Base-by-base conservation (phyloP, 2,113 vertebrate species). In the Cygnus atratus region DNA sequence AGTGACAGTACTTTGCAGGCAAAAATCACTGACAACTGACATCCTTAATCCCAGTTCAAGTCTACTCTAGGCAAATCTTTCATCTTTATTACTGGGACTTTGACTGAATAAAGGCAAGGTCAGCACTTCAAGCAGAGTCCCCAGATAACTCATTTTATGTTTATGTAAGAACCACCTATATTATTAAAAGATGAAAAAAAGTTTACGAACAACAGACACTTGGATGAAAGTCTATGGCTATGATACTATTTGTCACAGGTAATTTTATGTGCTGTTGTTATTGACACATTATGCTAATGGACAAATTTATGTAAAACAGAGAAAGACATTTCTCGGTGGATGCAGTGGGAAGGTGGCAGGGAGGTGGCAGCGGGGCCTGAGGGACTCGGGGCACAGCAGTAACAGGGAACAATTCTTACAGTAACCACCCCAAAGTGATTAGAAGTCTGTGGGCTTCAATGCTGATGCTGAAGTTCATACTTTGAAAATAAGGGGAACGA, bases 21-120 rank as follows among this genome's bases (percentile, higher is more conserved):
- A 88, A 76, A 95, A 91, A 90, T 83, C 79, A 90, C 77, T 85
- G 88, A 79, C 63, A 82, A 67, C 71, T 95, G 84, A 72, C 78
- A 93, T 33, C 50, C 59, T 88, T 93, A 95, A 91, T 91, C 55
- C 71, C 75, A 63, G 41, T 59, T 88, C 67, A 90, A 37, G 7
- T 39, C 44, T 74, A 28, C 67, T 88, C 75, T 46, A 86, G 63
- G 84, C 71, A 95, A 90, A 80, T 21, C n/a, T 83, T 93, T 71
- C 66, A 90, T 57, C 33, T n/a, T 80, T 77, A 66, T 83, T 93
- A 89, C 10, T 70, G 71, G 80, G 75, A 88, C 83, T 91, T 80
- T 80, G 74, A 73, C 2, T 65, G 63, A 80, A 85, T 70, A 88
- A 77, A 93, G 77, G 44, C 78, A 76, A 88, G 72, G 72, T 90